phyloP scores from a whole-genome alignment of 64 coral and sea anemone species.

The Montipora foliosa region DNA sequence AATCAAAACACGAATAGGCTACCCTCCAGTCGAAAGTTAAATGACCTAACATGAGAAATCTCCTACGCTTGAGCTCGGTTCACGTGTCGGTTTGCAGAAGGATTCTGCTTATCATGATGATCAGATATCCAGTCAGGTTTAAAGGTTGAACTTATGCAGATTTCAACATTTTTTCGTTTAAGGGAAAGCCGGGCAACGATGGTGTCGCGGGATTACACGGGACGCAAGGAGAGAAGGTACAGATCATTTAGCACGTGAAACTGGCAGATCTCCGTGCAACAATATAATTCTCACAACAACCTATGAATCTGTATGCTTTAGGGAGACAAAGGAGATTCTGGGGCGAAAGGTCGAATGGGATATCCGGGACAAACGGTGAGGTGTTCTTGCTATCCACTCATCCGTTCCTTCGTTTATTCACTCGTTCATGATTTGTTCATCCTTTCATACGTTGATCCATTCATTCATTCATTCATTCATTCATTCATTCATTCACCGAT shows the following conservation, averaged over 20 bases:
- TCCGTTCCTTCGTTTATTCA: not conserved
- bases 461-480: not conserved
- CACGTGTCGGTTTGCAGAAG: too few relatives aligned
- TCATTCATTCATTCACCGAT: not conserved
- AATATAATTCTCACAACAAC: not conserved
- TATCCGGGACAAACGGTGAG: constrained; percentile 29
- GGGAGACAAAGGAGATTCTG: constrained; percentile 44
- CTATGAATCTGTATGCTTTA: not conserved
- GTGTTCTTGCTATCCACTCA: not conserved
- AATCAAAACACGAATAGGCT: too few relatives aligned
- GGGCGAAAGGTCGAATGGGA: constrained; percentile 5
- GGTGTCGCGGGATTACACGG: constrained; percentile 28
- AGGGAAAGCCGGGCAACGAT: constrained; percentile 44
- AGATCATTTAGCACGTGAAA: not conserved
- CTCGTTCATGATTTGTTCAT: too few relatives aligned
- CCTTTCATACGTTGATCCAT: not conserved
- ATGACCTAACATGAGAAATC: too few relatives aligned
- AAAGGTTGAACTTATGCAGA: not conserved
- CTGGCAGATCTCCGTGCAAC: too few relatives aligned
- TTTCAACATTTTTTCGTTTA: not conserved
- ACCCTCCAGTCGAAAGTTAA: too few relatives aligned
- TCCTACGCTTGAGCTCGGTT: too few relatives aligned
- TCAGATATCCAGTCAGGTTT: not conserved
- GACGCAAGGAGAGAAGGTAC: constrained; percentile 24
- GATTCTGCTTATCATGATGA: not conserved